A percentile compares a stretch with the other conserved stretches of the same genome.
phyloP scores from a whole-genome alignment of 2,888 invertebrate genomes.

The Cheilosia variabilis region DNA sequence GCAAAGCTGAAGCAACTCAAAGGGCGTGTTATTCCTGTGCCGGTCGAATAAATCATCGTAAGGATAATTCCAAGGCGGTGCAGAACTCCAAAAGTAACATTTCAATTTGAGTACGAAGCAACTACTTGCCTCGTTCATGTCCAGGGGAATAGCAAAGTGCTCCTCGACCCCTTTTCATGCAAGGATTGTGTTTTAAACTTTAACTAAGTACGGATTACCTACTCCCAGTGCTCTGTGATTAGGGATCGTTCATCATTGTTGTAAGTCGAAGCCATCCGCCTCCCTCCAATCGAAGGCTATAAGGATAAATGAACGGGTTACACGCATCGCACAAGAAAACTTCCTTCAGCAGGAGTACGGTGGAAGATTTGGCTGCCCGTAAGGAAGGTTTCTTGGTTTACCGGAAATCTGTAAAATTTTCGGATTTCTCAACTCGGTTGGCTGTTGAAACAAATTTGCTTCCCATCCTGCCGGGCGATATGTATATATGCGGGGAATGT shows the following conservation, averaged over 20 bases:
- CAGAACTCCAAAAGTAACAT: constrained; percentile 62
- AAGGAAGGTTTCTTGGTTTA: constrained; percentile 72
- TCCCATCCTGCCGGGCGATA: constrained; percentile 4
- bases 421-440: constrained; percentile 69
- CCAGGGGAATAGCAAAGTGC: constrained; percentile 47
- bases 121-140: constrained; percentile 27
- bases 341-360: constrained; percentile 24
- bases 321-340: constrained; percentile 69
- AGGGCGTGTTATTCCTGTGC: constrained; percentile 67
- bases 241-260: constrained; percentile 75
- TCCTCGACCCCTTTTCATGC: background rate
- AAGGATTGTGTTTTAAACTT: constrained; percentile 73
- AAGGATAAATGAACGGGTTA: constrained; percentile 69
- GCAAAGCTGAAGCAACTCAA: constrained; percentile 34
- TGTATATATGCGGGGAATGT: constrained; percentile 36
- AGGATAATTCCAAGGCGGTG: constrained; percentile 65
- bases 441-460: constrained; percentile 71
- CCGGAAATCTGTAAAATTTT: constrained; percentile 75
- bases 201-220: constrained; percentile 75
- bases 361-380: constrained; percentile 42
- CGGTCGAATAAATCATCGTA: constrained; percentile 70
- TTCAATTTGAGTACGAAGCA: constrained; percentile 59
- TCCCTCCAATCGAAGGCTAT: constrained; percentile 22
- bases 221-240: constrained; percentile 74
- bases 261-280: constrained; percentile 39